These are phyloP conservation scores for Forbesichthys agassizii DNA, from an alignment of 2,113 vertebrate species.

Conservation along the genomic window DNA sequence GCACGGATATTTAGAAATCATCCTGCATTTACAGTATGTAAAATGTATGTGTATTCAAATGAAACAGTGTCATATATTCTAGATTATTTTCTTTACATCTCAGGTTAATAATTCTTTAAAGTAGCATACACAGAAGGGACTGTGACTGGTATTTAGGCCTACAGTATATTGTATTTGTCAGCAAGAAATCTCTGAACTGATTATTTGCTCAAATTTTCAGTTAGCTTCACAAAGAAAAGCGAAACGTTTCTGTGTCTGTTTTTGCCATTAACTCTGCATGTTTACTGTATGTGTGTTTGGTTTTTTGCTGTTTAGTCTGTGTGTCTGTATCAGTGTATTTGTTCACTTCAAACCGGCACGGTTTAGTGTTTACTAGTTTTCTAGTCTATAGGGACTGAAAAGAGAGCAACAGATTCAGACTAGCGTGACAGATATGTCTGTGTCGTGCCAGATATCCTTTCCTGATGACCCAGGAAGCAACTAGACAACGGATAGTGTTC, in stretches of 20 bases:
- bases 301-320: not conserved
- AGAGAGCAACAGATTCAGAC: constrained; percentile 6
- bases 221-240: too few relatives aligned
- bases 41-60: too few relatives aligned
- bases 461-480: constrained; percentile 15
- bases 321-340: not conserved
- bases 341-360: not conserved
- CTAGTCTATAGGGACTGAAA: not conserved
- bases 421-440: constrained; percentile 2
- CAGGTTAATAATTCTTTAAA: too few relatives aligned
- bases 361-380: not conserved
- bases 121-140: too few relatives aligned
- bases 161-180: too few relatives aligned
- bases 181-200: too few relatives aligned
- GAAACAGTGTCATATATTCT: too few relatives aligned
- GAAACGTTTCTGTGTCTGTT: not conserved
- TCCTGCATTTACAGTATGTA: too few relatives aligned
- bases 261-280: not conserved
- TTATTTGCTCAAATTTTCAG: too few relatives aligned
- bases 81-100: too few relatives aligned
- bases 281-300: not conserved
- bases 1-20: too few relatives aligned
- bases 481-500: constrained; percentile 40
- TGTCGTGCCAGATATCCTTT: constrained; percentile 31
- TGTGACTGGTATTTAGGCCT: too few relatives aligned